phyloP scores from a whole-genome alignment of 2,888 invertebrate species.

The Phorcus lineatus region DNA sequence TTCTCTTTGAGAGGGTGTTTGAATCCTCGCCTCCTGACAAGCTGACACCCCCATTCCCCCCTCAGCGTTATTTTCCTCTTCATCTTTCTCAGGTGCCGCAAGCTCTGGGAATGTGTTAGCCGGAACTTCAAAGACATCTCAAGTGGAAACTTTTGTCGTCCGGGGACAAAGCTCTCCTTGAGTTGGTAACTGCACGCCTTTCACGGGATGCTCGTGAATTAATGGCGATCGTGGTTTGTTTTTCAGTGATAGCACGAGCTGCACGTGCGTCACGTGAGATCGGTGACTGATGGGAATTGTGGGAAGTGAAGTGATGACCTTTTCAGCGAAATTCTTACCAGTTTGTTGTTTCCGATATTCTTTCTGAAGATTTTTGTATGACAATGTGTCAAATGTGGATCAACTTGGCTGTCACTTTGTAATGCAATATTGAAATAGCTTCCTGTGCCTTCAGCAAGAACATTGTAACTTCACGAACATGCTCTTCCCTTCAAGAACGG shows the following conservation, averaged over 20 bases:
- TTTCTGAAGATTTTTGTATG: too few relatives aligned
- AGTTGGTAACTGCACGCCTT: background rate
- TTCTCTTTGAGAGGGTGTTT: background rate
- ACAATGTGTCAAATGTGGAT: too few relatives aligned
- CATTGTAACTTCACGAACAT: too few relatives aligned
- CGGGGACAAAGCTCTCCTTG: background rate
- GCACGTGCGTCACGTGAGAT: conserved; percentile 5
- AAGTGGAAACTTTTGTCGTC: background rate
- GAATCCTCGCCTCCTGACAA: background rate
- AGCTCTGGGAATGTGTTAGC: background rate
- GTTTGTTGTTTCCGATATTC: background rate
- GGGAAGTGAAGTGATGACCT: background rate
- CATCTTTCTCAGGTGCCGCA: conserved; percentile 5
- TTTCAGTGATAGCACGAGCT: background rate
- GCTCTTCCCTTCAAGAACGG: too few relatives aligned
- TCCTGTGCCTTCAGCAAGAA: too few relatives aligned
- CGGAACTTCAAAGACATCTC: background rate
- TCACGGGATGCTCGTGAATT: background rate
- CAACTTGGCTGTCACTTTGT: too few relatives aligned
- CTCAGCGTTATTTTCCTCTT: background rate
- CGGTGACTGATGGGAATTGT: background rate
- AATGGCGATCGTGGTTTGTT: background rate
- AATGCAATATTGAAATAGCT: too few relatives aligned
- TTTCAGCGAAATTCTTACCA: background rate
- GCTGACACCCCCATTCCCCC: background rate